Base-by-base conservation (phyloP, 2,888 invertebrate species). In the Pandemis corylana region DNA sequence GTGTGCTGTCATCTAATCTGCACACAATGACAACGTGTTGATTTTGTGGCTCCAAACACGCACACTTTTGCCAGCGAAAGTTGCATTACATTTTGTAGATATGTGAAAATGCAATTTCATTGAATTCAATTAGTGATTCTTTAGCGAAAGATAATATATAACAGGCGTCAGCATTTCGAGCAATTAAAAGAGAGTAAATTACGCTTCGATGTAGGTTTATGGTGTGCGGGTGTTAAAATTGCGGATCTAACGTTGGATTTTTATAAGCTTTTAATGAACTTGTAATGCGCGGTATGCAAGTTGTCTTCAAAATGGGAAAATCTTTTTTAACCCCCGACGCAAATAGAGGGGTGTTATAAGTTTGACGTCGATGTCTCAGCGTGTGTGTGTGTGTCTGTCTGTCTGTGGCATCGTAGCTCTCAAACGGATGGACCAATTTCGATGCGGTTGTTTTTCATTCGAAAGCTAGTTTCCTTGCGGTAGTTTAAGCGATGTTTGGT, bases 31-130 rank as follows among this genome's bases (percentile, higher is more conserved):
- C 85, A 85, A 84, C 79, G 59, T 85, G 81, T 85, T 84, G 82
- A 83, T 84, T 85, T 84, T 80, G 82, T 83, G 81, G 70, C 79
- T 83, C 70, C 79, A 81, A 80, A 82, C 76, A 82, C 81, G 81
- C 84, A 86, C 85, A 86, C 85, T 85, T 83, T 78, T 77, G 73
- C 81, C 70, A 81, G 91, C 89, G 93, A 93, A 94, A 94, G 93
- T 90, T 82, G 80, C 82, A 84, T 87, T 85, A 85, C 83, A 86
- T 85, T 88, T 87, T 82, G 84, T 88, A 66, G 53, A 74, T 69
- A 85, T 87, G 89, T 87, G 90, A 91, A 92, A 90, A 89, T 87
- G 84, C 84, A 85, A 80, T 88, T 88, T 88, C 87, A 88, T 87
- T 83, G 83, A 82, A 84, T 83, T 82, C 80, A 86, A 84, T 85